These are phyloP conservation scores for Nesogale talazaci DNA, from an alignment of 2,113 vertebrate species.

Conservation along the genomic window DNA sequence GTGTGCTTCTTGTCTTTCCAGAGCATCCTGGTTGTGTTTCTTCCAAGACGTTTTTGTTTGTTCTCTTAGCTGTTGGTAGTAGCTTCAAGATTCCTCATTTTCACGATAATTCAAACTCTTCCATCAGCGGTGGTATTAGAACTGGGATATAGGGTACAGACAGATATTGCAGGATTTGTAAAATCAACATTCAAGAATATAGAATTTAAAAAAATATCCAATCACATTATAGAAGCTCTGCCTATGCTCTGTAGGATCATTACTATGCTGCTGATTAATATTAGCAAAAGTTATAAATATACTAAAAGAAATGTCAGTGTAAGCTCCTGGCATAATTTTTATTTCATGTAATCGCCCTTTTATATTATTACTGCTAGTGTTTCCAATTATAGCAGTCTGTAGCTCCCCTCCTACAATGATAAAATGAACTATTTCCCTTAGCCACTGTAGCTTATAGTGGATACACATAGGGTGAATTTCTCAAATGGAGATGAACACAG, in stretches of 20 bases:
- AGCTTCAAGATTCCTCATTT: no score
- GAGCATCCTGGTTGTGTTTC: no score
- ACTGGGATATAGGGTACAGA: not conserved
- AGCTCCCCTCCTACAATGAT: slow-evolving; percentile 34
- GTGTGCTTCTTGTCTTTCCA: no score
- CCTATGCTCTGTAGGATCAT: not conserved
- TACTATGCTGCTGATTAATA: not conserved
- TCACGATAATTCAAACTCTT: no score
- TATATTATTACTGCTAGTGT: slow-evolving; percentile 48
- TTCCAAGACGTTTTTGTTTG: no score
- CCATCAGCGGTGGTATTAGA: no score
- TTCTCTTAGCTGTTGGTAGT: no score
- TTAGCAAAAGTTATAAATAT: slow-evolving; percentile 63
- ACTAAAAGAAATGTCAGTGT: slow-evolving; percentile 28
- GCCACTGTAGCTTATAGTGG: slow-evolving; percentile 45
- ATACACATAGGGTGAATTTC: slow-evolving; percentile 1
- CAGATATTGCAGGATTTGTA: not conserved
- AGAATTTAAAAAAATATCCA: not conserved
- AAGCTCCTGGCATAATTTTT: slow-evolving; percentile 44
- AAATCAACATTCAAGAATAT: not conserved
- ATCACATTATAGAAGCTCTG: not conserved
- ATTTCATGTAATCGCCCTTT: not conserved
- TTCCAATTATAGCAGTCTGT: slow-evolving; percentile 64
- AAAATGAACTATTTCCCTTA: slow-evolving; percentile 46
- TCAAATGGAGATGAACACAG: slow-evolving; percentile 39